Evolutionary conservation across 2,888 invertebrate genomes (phyloP).

Genomic region (Syritta pipiens): DNA sequence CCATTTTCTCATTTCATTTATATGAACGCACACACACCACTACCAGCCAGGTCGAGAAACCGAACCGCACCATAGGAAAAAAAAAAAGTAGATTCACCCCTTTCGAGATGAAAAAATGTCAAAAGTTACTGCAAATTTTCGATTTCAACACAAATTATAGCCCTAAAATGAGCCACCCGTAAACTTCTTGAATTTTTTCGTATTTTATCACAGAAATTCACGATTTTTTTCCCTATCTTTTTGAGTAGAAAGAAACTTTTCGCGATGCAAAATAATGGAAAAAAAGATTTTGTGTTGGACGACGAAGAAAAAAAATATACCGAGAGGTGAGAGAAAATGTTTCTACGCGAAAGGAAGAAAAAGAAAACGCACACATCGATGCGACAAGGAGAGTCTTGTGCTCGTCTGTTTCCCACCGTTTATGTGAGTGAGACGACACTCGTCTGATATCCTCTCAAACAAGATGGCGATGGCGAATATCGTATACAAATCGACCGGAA

Average conservation of each 20-base stretch:
- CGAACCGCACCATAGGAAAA: conserved; percentile 52
- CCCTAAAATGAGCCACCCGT: not conserved
- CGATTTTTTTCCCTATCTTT: conserved; percentile 37
- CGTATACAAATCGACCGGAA: conserved; percentile 37
- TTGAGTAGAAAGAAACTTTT: conserved; percentile 60
- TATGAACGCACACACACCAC: conserved; percentile 38
- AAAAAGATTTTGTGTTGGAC: conserved; percentile 63
- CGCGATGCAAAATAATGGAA: conserved; percentile 67
- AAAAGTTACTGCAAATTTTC: conserved; percentile 36
- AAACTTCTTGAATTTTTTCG: conserved; percentile 21
- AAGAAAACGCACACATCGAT: conserved; percentile 31
- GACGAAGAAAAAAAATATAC: conserved; percentile 47
- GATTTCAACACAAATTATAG: conserved; percentile 14
- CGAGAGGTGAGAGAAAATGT: conserved; percentile 54
- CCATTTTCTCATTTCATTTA: conserved; percentile 66
- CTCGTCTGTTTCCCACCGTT: not conserved
- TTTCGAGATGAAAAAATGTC: conserved; percentile 36
- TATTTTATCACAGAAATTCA: conserved; percentile 55
- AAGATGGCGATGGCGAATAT: conserved; percentile 62
- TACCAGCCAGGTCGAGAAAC: conserved; percentile 41
- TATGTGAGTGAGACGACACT: conserved; percentile 30
- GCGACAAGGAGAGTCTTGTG: not conserved
- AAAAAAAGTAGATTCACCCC: conserved; percentile 55
- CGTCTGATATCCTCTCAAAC: conserved; percentile 44
- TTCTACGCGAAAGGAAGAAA: conserved; percentile 52